phyloP scores from a whole-genome alignment of 2,113 vertebrate genomes.

The Podarcis raffonei region DNA sequence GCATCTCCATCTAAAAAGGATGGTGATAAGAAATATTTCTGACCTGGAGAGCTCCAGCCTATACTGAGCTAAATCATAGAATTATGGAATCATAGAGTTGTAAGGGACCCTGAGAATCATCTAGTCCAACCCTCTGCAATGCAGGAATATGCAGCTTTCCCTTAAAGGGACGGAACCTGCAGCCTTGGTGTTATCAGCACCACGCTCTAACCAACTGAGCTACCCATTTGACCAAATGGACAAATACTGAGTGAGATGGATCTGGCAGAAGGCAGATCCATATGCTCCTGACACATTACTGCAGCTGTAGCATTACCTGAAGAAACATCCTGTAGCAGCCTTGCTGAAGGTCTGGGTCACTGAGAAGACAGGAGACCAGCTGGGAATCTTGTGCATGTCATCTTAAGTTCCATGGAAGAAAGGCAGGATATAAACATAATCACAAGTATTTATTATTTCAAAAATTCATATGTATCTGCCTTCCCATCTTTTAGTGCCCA shows the following conservation, averaged over 20 bases:
- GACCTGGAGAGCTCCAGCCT: background rate
- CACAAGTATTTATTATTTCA: background rate
- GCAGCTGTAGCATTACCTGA: background rate
- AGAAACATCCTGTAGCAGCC: background rate
- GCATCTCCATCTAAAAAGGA: background rate
- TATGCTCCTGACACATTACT: background rate
- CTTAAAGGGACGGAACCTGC: too few relatives aligned
- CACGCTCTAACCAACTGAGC: too few relatives aligned
- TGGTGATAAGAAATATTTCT: background rate
- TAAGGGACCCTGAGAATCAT: too few relatives aligned
- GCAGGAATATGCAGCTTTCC: too few relatives aligned
- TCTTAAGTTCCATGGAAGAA: background rate
- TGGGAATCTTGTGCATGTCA: background rate
- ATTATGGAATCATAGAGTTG: too few relatives aligned
- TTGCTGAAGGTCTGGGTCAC: background rate
- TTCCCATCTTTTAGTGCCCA: background rate
- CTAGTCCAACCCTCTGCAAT: too few relatives aligned
- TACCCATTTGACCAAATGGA: background rate
- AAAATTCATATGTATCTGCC: background rate
- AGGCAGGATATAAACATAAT: background rate
- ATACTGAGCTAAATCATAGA: background rate
- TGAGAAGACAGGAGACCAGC: background rate
- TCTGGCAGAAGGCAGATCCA: background rate
- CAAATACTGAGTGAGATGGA: background rate
- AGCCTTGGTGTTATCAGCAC: too few relatives aligned